These are phyloP conservation scores for Eustalomyia histrio DNA, from an alignment of 2,888 invertebrate genomes.

Conservation along the genomic window DNA sequence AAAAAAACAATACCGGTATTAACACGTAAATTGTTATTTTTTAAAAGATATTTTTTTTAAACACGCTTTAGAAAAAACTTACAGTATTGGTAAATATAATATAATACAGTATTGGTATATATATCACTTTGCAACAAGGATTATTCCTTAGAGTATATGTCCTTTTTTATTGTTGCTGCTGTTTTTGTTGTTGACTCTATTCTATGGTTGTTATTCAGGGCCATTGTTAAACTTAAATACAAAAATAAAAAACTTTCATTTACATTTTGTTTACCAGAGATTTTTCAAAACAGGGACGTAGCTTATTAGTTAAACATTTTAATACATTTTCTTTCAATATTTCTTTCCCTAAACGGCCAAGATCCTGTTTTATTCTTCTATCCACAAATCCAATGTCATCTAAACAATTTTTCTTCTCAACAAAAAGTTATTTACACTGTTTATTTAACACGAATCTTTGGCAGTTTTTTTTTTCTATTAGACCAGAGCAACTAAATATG, in stretches of 20 bases:
- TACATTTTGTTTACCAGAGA: constrained; percentile 54
- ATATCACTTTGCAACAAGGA: constrained; percentile 54
- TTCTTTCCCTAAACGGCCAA: constrained; percentile 3
- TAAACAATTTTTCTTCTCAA: constrained; percentile 69
- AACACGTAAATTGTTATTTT: constrained; percentile 50
- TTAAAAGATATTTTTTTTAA: constrained; percentile 1
- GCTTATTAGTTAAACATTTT: background rate
- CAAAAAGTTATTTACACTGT: constrained; percentile 64
- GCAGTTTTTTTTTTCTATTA: constrained; percentile 40
- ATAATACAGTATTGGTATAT: constrained; percentile 60
- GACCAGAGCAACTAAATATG: background rate
- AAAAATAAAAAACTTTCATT: constrained; percentile 47
- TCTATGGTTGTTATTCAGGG: constrained; percentile 44
- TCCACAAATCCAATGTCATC: constrained; percentile 74
- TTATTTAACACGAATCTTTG: constrained; percentile 72
- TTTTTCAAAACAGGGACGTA: constrained; percentile 38
- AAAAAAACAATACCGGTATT: constrained; percentile 38
- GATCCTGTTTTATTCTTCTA: constrained; percentile 16
- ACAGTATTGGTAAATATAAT: constrained; percentile 55
- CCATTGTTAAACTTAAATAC: constrained; percentile 39
- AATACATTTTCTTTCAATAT: constrained; percentile 19
- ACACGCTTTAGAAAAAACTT: background rate
- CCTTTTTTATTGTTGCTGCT: constrained; percentile 42
- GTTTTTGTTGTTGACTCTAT: background rate
- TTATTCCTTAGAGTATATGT: constrained; percentile 59